Percentiles rank a stretch among this genome's conserved stretches.
Conservation (phyloP, 2,888 invertebrate genomes). For the Agelastica alni region DNA sequence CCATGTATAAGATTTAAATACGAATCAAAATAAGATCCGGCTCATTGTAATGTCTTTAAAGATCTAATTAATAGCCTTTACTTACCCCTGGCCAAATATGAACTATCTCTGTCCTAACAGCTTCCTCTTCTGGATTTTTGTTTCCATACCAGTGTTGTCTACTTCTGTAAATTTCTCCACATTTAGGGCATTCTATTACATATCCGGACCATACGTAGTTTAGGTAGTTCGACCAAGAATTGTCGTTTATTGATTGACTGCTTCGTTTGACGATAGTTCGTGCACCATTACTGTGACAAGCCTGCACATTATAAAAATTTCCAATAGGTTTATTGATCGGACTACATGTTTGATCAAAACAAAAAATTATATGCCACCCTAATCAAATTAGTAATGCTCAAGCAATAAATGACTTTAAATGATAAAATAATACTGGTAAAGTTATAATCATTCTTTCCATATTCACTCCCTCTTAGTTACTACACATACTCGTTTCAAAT, state of each 20-base stretch:
- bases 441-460: no score
- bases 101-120: constrained; percentile 68
- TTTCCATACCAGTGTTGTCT: constrained; percentile 84
- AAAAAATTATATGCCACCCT: not conserved
- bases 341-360: no score
- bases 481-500: no score
- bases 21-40: no score
- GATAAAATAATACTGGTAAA: not conserved
- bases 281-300: constrained; percentile 55
- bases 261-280: constrained; percentile 64
- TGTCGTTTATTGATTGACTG: constrained; percentile 55
- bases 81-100: constrained; percentile 72
- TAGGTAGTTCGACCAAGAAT: constrained; percentile 70
- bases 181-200: constrained; percentile 75
- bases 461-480: no score
- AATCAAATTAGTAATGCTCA: not conserved
- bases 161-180: constrained; percentile 73
- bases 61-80: constrained; percentile 33
- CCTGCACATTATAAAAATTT: no score
- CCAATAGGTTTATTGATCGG: no score
- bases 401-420: not conserved
- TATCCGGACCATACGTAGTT: constrained; percentile 81
- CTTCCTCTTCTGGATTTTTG: constrained; percentile 70
- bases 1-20: no score
- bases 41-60: constrained; percentile 39